These are phyloP conservation scores for Anorthoa munda DNA, from an alignment of 2,888 invertebrate species.

Conservation along the genomic window DNA sequence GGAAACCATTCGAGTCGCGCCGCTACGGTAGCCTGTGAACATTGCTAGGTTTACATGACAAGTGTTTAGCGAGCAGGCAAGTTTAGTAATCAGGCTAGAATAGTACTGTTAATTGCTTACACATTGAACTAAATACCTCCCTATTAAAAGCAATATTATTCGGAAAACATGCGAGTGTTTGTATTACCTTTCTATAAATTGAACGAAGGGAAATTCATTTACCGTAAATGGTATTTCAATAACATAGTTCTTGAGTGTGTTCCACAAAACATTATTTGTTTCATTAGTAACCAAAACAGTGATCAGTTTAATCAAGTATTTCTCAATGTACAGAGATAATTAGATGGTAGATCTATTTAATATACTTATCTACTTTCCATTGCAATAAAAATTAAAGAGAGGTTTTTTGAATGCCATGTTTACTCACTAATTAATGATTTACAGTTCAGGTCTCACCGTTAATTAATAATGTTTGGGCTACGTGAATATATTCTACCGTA, in stretches of 20 bases:
- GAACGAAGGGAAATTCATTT: slow-evolving; percentile 34
- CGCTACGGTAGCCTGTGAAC: slow-evolving; percentile 40
- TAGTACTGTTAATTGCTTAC: slow-evolving; percentile 66
- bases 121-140: slow-evolving; percentile 61
- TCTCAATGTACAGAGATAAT: neutral
- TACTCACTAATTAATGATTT: neutral
- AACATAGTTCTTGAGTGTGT: slow-evolving; percentile 7
- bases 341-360: no score
- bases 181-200: slow-evolving; percentile 38
- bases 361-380: no score
- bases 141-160: slow-evolving; percentile 54
- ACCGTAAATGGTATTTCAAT: slow-evolving; percentile 26
- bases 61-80: slow-evolving; percentile 65
- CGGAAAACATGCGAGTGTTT: slow-evolving; percentile 47
- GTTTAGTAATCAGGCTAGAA: slow-evolving; percentile 66
- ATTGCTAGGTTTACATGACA: slow-evolving; percentile 68
- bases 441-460: no score
- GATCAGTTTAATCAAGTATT: neutral
- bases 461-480: neutral
- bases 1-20: neutral
- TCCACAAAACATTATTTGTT: slow-evolving; percentile 14
- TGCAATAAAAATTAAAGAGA: neutral
- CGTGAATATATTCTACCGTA: no score
- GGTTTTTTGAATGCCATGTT: neutral
- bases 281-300: slow-evolving; percentile 1